These are phyloP conservation scores for Poeciliopsis infans DNA, from an alignment of 2,797 vertebrate genomes.

Conservation along the genomic window DNA sequence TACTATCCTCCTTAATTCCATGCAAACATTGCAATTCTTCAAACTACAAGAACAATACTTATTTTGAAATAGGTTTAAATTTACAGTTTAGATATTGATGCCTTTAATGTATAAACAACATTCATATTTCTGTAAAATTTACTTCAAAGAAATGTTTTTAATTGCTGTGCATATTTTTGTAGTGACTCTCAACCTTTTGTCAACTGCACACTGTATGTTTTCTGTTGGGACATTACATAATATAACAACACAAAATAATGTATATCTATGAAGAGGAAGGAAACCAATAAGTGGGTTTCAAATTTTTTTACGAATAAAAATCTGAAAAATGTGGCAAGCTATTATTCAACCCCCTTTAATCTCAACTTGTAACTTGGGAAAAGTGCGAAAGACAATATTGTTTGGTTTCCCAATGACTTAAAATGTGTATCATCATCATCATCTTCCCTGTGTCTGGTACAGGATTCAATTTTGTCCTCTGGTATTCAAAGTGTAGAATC, in stretches of 20 bases:
- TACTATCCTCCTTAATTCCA: background rate
- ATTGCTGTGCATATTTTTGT: background rate
- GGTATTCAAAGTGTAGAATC: background rate
- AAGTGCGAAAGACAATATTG: background rate
- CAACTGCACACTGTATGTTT: background rate
- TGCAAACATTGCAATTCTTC: background rate
- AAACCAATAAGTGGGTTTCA: background rate
- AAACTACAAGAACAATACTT: background rate
- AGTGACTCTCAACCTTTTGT: background rate
- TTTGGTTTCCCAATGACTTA: background rate
- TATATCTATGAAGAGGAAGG: background rate
- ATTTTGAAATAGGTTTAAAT: background rate
- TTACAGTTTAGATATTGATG: background rate
- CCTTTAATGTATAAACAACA: background rate
- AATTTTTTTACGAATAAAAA: too few relatives aligned
- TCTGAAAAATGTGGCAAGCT: too few relatives aligned
- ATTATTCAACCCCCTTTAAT: too few relatives aligned
- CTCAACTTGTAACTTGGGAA: background rate
- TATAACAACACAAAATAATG: background rate
- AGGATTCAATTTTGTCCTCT: background rate
- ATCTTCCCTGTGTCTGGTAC: background rate
- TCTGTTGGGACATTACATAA: background rate
- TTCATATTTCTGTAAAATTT: too few relatives aligned
- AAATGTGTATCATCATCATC: background rate
- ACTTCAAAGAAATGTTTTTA: background rate